Conservation (phyloP, 1,140 invertebrate species). For the Caenorhabditis tropicalis region DNA sequence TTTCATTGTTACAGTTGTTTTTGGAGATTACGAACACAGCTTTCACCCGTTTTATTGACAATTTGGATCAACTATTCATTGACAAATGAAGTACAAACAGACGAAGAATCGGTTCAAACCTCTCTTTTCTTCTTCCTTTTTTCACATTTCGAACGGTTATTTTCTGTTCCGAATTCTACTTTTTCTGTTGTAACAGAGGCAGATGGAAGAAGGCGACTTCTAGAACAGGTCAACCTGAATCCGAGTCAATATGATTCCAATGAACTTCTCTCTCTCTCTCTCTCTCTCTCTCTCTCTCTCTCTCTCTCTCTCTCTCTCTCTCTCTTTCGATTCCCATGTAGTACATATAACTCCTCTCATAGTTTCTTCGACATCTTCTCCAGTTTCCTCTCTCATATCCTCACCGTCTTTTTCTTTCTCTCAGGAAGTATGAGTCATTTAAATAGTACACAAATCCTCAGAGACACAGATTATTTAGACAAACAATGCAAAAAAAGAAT, state of each 20-base stretch:
- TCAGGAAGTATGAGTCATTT: neutral
- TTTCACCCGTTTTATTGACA: neutral
- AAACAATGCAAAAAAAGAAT: neutral
- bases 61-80: constrained; percentile 20
- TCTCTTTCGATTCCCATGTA: neutral
- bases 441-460: neutral
- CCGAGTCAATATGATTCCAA: no score
- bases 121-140: neutral
- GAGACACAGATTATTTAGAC: neutral
- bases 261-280: no score
- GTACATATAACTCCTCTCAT: neutral
- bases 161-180: neutral
- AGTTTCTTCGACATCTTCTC: neutral
- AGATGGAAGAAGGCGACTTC: no score
- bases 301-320: neutral
- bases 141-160: neutral
- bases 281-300: neutral
- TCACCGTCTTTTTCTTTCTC: neutral
- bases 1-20: constrained; percentile 2
- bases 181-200: no score
- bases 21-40: neutral
- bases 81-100: constrained; percentile 39
- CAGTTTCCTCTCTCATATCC: neutral
- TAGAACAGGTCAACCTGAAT: no score
- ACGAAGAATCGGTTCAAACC: neutral